Conservation (phyloP, 2,888 invertebrate genomes). For the Tribolium freemani region DNA sequence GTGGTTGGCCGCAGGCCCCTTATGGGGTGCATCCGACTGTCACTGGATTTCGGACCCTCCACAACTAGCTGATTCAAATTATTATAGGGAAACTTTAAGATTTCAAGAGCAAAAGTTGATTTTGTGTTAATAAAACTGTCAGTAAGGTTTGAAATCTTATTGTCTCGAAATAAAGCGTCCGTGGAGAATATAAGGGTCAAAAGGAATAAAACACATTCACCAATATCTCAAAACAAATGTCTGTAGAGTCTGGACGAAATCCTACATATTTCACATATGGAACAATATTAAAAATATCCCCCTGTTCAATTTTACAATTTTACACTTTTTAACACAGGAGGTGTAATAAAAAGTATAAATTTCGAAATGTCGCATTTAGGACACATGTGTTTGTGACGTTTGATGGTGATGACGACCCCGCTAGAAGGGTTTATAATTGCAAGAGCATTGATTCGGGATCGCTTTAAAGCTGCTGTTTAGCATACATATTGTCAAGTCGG, state of each 20-base stretch:
- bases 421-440: slow-evolving; percentile 67
- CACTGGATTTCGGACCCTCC: slow-evolving; percentile 37
- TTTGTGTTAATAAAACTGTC: no score
- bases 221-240: slow-evolving; percentile 59
- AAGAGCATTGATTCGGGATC: slow-evolving; percentile 64
- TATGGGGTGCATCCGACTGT: slow-evolving; percentile 50
- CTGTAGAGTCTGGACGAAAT: slow-evolving; percentile 49
- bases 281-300: slow-evolving; percentile 60
- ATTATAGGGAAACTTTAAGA: background rate
- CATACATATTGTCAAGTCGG: slow-evolving; percentile 67
- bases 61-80: slow-evolving; percentile 2
- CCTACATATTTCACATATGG: slow-evolving; percentile 55
- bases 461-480: slow-evolving; percentile 65
- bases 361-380: slow-evolving; percentile 50
- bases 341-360: slow-evolving; percentile 62
- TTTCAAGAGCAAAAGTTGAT: slow-evolving; percentile 21
- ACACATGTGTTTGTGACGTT: slow-evolving; percentile 56
- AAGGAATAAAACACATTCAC: slow-evolving; percentile 52
- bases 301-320: slow-evolving; percentile 60
- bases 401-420: slow-evolving; percentile 55
- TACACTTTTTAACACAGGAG: slow-evolving; percentile 59
- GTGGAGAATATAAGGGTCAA: slow-evolving; percentile 39
- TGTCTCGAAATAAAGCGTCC: slow-evolving; percentile 9
- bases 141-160: no score
- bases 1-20: slow-evolving; percentile 59